Conservation (phyloP, 1,140 invertebrate genomes). For the Agrilus planipennis region DNA sequence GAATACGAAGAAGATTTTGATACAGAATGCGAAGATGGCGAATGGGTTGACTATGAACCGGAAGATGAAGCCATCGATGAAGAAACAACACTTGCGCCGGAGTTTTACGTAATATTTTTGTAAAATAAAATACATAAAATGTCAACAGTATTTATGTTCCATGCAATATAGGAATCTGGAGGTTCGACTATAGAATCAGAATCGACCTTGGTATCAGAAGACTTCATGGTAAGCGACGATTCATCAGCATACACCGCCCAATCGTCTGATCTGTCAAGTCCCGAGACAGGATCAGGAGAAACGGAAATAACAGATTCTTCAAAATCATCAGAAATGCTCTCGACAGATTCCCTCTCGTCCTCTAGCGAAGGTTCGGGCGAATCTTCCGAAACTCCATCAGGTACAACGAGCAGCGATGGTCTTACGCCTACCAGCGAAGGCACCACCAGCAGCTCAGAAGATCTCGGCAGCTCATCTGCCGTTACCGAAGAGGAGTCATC, state of each 20-base stretch:
- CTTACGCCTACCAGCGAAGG: conserved; percentile 2
- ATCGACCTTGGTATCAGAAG: conserved; percentile 35
- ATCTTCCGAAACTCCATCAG: conserved; percentile 4
- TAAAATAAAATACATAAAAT: neutral
- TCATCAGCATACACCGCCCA: conserved; percentile 20
- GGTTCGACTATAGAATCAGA: conserved; percentile 10
- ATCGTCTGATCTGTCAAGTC: conserved; percentile 5
- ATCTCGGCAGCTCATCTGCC: too few species aligned
- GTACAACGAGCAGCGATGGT: conserved; percentile 2
- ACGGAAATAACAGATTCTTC: conserved; percentile 8
- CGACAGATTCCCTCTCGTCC: too few species aligned
- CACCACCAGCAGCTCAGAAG: conserved; percentile 2
- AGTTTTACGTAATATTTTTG: neutral
- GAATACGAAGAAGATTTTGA: conserved; percentile 39
- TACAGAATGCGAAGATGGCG: conserved; percentile 45
- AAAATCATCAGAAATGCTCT: neutral
- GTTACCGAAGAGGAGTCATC: neutral
- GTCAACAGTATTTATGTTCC: neutral
- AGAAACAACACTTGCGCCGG: too few species aligned
- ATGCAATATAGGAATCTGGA: neutral
- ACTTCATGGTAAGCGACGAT: conserved; percentile 53
- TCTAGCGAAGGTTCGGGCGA: neutral
- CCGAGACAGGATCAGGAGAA: conserved; percentile 25
- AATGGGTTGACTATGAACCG: conserved; percentile 39
- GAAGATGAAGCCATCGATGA: conserved; percentile 8